phyloP scores from a whole-genome alignment of 2,113 vertebrate species.

The Erinaceus europaeus region DNA sequence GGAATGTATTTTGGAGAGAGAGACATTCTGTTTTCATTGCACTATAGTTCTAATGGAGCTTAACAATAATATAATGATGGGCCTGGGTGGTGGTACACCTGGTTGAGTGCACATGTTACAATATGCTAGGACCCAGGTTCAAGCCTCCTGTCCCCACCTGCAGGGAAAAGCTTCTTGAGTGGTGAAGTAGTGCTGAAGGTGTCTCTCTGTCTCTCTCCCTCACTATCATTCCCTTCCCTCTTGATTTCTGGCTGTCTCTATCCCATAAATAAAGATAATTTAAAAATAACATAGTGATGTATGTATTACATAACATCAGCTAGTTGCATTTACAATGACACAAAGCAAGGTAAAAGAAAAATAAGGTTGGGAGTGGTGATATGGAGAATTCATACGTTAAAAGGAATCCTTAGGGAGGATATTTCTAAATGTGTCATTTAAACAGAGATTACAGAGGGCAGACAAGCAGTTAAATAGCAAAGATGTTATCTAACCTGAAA shows the following conservation, averaged over 20 bases:
- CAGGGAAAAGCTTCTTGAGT: too few species aligned
- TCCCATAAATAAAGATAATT: too few species aligned
- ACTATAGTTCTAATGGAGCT: neutral
- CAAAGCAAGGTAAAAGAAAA: neutral
- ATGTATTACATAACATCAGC: neutral
- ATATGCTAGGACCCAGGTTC: too few species aligned
- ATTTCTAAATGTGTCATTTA: neutral
- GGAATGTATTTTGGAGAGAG: too few species aligned
- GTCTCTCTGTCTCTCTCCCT: too few species aligned
- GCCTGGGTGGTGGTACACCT: too few species aligned
- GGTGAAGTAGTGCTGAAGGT: too few species aligned
- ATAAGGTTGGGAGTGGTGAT: neutral
- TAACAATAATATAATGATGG: too few species aligned
- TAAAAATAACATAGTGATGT: neutral
- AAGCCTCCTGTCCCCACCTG: too few species aligned
- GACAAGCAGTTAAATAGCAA: neutral
- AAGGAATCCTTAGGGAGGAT: neutral
- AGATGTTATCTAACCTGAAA: neutral
- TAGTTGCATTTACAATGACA: neutral
- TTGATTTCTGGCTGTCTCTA: too few species aligned
- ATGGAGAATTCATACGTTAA: neutral
- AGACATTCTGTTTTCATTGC: neutral
- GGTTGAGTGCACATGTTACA: too few species aligned
- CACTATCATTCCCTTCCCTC: too few species aligned
- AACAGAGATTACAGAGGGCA: neutral